Evolutionary conservation across 2,888 invertebrate genomes (phyloP), one percentile per base, ranked within the genome.

Genomic region (Agonum fuliginosum): DNA sequence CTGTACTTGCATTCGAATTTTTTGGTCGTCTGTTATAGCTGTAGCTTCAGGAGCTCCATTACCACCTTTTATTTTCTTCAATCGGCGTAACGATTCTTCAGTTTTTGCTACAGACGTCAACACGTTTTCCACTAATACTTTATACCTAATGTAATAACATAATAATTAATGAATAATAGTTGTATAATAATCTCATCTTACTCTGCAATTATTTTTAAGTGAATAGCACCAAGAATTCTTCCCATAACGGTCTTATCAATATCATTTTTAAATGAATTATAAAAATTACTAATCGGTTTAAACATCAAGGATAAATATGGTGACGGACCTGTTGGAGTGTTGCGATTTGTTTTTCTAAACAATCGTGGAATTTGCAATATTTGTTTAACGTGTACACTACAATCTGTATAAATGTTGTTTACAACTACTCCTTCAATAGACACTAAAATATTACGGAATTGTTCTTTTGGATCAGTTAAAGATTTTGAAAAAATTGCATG

Each of bases 291-390:
- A 67, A 95, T 87, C 1, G 91, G 90, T 78, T 88, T 89, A 0
- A 92, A 83, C 81, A 93, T 89, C 77, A 90, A 89, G 43, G 91
- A 91, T n/a, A 95, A 92, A 84, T 97, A 98, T 14, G 89, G 86
- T 80, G 96, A 96, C 34, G 94, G 91, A 82, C 93, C 93, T 0
- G 91, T 92, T 0, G 97, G 97, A 22, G 93, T 89, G 81, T 94
- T 96, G 79, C 96, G 91, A 85, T 98, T 98, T 0, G 98, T 98
- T 86, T 97, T 93, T 73, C 97, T 90, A 86, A 96, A 98, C 75
- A 98, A 88, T 79, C 98, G 90, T 1, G 99, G 99, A 86, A 99
- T 95, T 85, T 98, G 97, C 81, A 93, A 94, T 2, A 98, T 97
- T 89, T 94, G 94, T 80, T 93, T 92, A 81, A 95, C 88, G 81